Evolutionary conservation across 2,113 vertebrate species (phyloP).

Genomic region (Ctenomys sociabilis): DNA sequence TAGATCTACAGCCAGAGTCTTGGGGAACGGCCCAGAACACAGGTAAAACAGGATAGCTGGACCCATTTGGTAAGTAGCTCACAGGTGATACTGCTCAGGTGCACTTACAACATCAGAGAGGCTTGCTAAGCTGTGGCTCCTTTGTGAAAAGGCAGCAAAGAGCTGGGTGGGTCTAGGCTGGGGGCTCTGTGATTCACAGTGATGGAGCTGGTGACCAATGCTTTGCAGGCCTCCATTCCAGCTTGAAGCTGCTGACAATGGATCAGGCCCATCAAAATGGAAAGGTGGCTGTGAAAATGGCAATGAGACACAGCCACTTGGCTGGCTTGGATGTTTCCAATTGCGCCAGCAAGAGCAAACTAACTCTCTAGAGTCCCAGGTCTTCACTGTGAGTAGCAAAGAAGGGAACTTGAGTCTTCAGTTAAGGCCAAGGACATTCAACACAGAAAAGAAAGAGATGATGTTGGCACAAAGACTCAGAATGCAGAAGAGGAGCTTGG

Average conservation of each 20-base stretch:
- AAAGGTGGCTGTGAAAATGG: conserved; percentile 20
- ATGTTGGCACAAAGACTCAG: background rate
- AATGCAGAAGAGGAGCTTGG: background rate
- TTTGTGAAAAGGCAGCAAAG: background rate
- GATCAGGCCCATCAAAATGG: background rate
- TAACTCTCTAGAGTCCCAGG: conserved; percentile 39
- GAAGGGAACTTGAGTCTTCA: conserved; percentile 58
- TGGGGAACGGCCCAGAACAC: fast-evolving
- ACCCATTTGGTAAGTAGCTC: background rate
- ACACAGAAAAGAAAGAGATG: background rate
- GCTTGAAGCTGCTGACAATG: background rate
- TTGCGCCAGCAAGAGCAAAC: conserved; percentile 43
- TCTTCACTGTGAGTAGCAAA: conserved; percentile 54
- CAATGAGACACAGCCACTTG: background rate
- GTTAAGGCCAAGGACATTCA: conserved; percentile 10
- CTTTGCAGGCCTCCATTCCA: background rate
- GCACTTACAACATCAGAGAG: background rate
- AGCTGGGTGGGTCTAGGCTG: background rate
- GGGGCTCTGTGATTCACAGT: background rate
- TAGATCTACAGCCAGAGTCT: fast-evolving
- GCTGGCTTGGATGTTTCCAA: background rate
- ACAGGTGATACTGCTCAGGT: background rate
- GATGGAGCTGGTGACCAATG: background rate
- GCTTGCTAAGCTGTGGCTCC: conserved; percentile 15
- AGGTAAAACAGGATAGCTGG: background rate